phyloP scores from a whole-genome alignment of 2,113 vertebrate genomes.

The Hemiscyllium ocellatum region DNA sequence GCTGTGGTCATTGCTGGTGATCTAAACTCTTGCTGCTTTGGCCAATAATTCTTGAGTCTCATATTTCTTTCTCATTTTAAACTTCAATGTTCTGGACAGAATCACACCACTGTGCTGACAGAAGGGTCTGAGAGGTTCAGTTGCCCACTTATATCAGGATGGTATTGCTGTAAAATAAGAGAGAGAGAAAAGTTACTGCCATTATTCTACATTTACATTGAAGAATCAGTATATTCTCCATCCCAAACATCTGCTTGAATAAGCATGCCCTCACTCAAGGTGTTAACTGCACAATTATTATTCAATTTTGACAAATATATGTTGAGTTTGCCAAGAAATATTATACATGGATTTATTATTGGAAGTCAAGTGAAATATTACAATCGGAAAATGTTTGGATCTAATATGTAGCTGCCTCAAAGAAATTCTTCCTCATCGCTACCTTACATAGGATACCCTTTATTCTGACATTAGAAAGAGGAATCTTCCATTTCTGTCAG shows the following conservation, averaged over 20 bases:
- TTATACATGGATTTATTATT: not conserved
- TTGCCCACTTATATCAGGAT: slow-evolving; percentile 96
- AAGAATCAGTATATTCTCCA: not conserved
- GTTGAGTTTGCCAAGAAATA: not conserved
- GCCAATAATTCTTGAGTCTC: slow-evolving; percentile 16
- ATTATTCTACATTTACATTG: slow-evolving; percentile 40
- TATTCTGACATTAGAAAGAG: too few species aligned
- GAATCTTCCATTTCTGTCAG: too few species aligned
- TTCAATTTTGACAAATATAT: slow-evolving; percentile 38
- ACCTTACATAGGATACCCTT: too few species aligned
- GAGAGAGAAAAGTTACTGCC: slow-evolving; percentile 54
- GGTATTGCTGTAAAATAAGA: slow-evolving; percentile 91
- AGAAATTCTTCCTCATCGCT: too few species aligned
- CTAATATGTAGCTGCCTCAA: not conserved
- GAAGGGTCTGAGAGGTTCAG: slow-evolving; percentile 98
- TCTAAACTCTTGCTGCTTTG: slow-evolving; percentile 22
- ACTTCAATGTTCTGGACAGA: slow-evolving; percentile 31
- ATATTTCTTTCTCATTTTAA: slow-evolving; percentile 30
- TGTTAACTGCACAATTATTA: slow-evolving; percentile 42
- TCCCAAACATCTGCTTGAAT: slow-evolving; percentile 42
- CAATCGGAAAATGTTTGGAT: not conserved
- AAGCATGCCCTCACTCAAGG: slow-evolving; percentile 38
- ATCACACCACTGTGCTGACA: slow-evolving; percentile 97
- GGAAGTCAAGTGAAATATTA: not conserved
- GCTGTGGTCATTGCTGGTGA: slow-evolving; percentile 27